Evolutionary conservation across 2,888 invertebrate species (phyloP).

Genomic region (Scaptomyza caliginosa): DNA sequence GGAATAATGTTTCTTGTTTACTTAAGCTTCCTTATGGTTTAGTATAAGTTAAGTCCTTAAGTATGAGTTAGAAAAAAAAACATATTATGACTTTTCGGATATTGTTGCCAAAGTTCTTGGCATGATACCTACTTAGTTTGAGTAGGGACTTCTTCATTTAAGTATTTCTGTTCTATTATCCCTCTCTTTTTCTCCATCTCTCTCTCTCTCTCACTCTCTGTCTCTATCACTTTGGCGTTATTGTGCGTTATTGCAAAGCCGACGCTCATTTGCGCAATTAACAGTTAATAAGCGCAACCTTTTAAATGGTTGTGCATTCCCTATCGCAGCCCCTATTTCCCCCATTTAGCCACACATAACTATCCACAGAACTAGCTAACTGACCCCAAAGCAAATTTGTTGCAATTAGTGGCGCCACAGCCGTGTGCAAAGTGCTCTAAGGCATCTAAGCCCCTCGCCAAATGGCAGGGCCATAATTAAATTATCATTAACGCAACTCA

Average conservation of each 20-base stretch:
- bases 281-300: conserved; percentile 68
- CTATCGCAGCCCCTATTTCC: neutral
- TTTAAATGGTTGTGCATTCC: conserved; percentile 1
- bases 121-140: no score
- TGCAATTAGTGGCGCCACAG: conserved; percentile 69
- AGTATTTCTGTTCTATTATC: neutral
- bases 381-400: conserved; percentile 73
- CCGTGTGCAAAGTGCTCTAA: conserved; percentile 45
- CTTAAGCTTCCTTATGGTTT: no score
- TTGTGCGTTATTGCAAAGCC: conserved; percentile 29
- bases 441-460: conserved; percentile 51
- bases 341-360: conserved; percentile 20
- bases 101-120: no score
- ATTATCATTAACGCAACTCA: conserved; percentile 66
- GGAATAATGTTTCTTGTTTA: no score
- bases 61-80: no score
- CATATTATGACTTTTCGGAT: no score
- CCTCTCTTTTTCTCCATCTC: neutral
- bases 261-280: conserved; percentile 59
- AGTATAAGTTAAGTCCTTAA: no score
- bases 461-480: conserved; percentile 58
- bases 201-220: neutral
- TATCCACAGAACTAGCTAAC: conserved; percentile 46
- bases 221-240: no score
- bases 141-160: neutral